Base-by-base conservation (phyloP, 2,888 invertebrate genomes). In the Hirtodrosophila trivittata region DNA sequence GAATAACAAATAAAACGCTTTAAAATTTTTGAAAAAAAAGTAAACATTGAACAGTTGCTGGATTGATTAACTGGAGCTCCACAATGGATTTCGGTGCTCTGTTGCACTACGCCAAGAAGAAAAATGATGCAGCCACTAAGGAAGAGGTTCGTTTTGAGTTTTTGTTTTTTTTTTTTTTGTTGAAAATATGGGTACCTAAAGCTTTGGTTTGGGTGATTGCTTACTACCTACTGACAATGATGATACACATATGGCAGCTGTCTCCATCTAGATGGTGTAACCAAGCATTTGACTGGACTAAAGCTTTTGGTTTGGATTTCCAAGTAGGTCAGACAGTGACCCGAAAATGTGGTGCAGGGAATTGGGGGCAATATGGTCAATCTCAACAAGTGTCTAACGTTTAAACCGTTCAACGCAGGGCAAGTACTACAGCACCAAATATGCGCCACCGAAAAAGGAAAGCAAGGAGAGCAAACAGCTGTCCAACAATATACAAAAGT, bases 381-480 rank as follows among this genome's bases (percentile, higher is more conserved):
- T 58, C n/a, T 33, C 12, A 46, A 52, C 39, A 67, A 59, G 32
- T 66, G 26, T 12, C 30, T 49, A 47, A 45, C 7, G 5, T 41
- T 14, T 43, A 1, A 16, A 25, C 21, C 18, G 13, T 18, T 47
- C 9, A 38, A 58, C 69, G 8, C 72, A 93, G 92, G 89, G 91
- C 26, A 92, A 92, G 74, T 96, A 93, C 87, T 97, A 96, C 87
- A 94, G 94, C 84, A 95, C 96, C 1, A 94, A 94, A 73, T 96
- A 95, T 88, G 93, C 94, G 66, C 95, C 97, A 1, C 96, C 96
- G 0, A 96, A 96, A 87, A 97, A 96, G 86, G 94, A 94, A 80
- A 92, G 93, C 33, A 94, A 94, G 77, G 93, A 93, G 50, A 67
- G 64, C 65, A 93, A 92, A 68, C 92, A 91, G 60, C 91, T 97